Evolutionary conservation across 2,113 vertebrate genomes (phyloP).

Genomic region (Dipodomys merriami): DNA sequence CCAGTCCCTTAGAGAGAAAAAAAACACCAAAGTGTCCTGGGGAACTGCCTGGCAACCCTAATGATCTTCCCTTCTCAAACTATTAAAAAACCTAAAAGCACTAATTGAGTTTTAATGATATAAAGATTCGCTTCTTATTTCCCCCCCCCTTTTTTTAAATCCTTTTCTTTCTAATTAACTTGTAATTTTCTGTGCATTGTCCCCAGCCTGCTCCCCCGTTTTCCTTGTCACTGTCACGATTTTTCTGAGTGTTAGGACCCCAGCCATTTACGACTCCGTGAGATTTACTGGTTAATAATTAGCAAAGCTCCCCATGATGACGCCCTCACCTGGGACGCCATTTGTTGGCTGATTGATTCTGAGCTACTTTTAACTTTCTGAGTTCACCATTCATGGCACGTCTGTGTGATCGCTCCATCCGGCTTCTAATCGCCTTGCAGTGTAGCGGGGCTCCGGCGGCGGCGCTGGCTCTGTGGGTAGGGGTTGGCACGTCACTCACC

Average conservation of each 20-base stretch:
- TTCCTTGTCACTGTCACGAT: slow-evolving; percentile 62
- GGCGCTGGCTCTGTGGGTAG: slow-evolving; percentile 54
- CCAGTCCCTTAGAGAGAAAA: too few relatives aligned
- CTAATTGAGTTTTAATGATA: slow-evolving; percentile 87
- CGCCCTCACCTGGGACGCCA: slow-evolving; percentile 78
- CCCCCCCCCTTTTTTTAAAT: neutral
- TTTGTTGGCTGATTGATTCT: slow-evolving; percentile 84
- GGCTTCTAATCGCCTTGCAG: slow-evolving; percentile 77
- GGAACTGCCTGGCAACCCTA: slow-evolving; percentile 82
- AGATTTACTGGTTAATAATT: slow-evolving; percentile 81
- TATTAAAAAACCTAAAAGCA: slow-evolving; percentile 82
- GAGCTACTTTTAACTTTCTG: slow-evolving; percentile 88
- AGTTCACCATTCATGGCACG: slow-evolving; percentile 81
- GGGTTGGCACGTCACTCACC: slow-evolving; percentile 43
- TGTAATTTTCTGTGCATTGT: slow-evolving; percentile 77
- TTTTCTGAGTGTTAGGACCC: slow-evolving; percentile 67
- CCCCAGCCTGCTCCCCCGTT: slow-evolving; percentile 61
- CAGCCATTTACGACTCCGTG: slow-evolving; percentile 76
- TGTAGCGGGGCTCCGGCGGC: too few relatives aligned
- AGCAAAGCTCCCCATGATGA: slow-evolving; percentile 70
- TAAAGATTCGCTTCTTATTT: slow-evolving; percentile 64
- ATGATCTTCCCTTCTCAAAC: slow-evolving; percentile 86
- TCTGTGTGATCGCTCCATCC: slow-evolving; percentile 84
- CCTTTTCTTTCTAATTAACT: slow-evolving; percentile 74
- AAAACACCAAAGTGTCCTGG: slow-evolving; percentile 64